phyloP scores from a whole-genome alignment of 2,113 vertebrate genomes.

The Cynocephalus volans region DNA sequence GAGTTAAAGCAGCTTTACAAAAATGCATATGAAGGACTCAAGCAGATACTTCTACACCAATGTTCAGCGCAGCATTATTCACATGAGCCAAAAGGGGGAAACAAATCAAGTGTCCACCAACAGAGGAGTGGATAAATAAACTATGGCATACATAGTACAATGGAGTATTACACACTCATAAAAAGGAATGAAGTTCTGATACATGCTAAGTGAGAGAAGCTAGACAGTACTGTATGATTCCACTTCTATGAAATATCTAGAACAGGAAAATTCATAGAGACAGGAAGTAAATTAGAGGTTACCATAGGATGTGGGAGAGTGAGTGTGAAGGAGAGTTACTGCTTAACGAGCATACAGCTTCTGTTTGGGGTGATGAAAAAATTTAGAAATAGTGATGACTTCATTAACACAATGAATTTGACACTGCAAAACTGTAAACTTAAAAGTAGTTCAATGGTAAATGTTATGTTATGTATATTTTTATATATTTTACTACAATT shows the following conservation, averaged over 20 bases:
- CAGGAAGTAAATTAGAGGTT: conserved; percentile 16
- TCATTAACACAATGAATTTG: conserved; percentile 8
- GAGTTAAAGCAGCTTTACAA: background rate
- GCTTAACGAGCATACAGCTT: background rate
- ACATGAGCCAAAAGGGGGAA: background rate
- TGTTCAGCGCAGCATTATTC: background rate
- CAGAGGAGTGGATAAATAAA: background rate
- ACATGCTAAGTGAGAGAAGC: background rate
- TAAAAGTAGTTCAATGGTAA: conserved; percentile 1
- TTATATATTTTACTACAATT: background rate
- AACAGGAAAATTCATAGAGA: background rate
- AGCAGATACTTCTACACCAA: background rate
- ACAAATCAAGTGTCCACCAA: background rate
- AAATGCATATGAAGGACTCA: background rate
- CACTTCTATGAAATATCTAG: background rate
- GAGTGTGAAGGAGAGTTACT: background rate
- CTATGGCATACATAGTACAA: background rate
- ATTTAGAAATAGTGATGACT: background rate
- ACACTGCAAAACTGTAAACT: background rate
- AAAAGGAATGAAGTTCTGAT: background rate
- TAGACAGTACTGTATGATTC: background rate
- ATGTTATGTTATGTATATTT: background rate
- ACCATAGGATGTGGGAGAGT: background rate
- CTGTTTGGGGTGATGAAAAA: background rate
- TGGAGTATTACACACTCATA: background rate